phyloP scores from a whole-genome alignment of 2,888 invertebrate species.

The Arrhopalites spinosus region DNA sequence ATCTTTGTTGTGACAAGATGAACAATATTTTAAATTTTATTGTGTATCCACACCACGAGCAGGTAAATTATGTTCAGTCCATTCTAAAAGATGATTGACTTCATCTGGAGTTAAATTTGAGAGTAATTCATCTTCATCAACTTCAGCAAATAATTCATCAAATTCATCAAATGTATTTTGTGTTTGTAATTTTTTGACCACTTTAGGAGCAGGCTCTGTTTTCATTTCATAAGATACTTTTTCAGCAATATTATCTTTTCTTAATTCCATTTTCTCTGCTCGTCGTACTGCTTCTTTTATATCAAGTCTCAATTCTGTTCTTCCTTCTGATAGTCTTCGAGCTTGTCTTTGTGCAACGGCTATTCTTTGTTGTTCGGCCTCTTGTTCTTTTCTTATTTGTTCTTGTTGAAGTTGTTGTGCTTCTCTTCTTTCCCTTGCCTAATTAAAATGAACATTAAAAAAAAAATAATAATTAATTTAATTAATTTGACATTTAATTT shows the following conservation, averaged over 20 bases:
- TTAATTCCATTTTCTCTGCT: not conserved
- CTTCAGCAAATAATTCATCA: constrained; percentile 32
- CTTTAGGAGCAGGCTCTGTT: not conserved
- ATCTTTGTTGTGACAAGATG: constrained; percentile 1
- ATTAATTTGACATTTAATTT: not conserved
- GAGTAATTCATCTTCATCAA: constrained; percentile 32
- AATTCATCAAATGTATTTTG: constrained; percentile 29
- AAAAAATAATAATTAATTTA: not conserved
- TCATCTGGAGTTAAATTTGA: constrained; percentile 14
- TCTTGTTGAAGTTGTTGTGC: not conserved
- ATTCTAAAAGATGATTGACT: constrained; percentile 37
- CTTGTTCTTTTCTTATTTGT: not conserved
- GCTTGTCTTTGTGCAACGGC: not conserved
- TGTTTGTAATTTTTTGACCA: not conserved
- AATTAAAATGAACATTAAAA: not conserved
- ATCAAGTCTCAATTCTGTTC: not conserved
- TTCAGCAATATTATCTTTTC: not conserved
- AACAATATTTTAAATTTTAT: not conserved
- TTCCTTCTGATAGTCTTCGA: not conserved
- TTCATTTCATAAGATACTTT: constrained; percentile 21
- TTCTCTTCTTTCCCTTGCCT: not conserved
- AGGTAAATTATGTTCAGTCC: constrained; percentile 39
- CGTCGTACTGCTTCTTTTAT: not conserved
- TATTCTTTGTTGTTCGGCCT: too few relatives aligned
- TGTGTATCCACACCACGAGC: constrained; percentile 22